Base-by-base conservation (phyloP, 2,113 vertebrate genomes). In the Oncorhynchus kisutch region DNA sequence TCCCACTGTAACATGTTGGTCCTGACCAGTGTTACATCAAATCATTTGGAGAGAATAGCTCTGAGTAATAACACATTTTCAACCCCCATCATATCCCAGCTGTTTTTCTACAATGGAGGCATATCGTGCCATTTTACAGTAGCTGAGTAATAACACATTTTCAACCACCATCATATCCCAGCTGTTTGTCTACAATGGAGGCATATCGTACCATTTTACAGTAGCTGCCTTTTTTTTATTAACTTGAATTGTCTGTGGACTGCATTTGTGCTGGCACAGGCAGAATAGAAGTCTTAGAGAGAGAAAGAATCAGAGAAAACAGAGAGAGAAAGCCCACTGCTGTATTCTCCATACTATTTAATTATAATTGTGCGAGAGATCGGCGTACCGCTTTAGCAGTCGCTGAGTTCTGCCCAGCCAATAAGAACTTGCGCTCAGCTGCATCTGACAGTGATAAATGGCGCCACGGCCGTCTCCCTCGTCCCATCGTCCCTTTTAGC, bases 391-490 rank as follows among this genome's bases (percentile, higher is more conserved):
- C 82, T 90, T 94, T 89, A 91, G 90, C 88, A 84, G 79, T 81
- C 90, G 74, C 49, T 11, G 84, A 82, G 82, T 91, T 81, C 88
- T 91, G 86, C 88, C 73, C 89, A 95, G 89, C 92, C 90, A 95
- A 86, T 93, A 83, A 94, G 89, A 95, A 92, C 82, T 87, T 82
- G 75, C 81, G 81, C 80, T 93, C 88, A 91, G 85, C 79, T 82
- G 85, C 81, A 84, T 88, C 60, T 88, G 94, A 87, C 91, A 93
- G 57, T 93, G 92, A 95, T 92, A 90, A 94, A 94, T 88, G 90
- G 84, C 88, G 82, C 73, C 74, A 83, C 89, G 88, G 78, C 77
- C 76, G 86, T 90, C 85, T 77, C 84, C 77, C 73, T 91, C 86
- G 65, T 87, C 85, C 64, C 20, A 91, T 91, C 92, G 87, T 89